Base-by-base conservation (phyloP, 2,888 invertebrate genomes). In the Limulus polyphemus region DNA sequence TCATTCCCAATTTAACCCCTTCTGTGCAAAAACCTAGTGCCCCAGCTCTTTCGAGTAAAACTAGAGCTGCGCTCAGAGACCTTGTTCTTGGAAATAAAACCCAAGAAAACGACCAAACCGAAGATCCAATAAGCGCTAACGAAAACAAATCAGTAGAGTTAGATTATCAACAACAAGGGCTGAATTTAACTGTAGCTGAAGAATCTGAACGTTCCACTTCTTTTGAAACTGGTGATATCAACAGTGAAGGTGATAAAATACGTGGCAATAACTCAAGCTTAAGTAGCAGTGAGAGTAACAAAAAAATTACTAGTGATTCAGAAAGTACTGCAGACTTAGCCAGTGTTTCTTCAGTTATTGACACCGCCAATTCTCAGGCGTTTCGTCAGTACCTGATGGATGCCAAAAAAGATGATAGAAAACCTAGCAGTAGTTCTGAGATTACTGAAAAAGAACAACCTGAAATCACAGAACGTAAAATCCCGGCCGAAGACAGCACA, bases 341-440 rank as follows among this genome's bases (percentile, higher is more conserved):
- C 14, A 84, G 89, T 11, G 85, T 91, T 0, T 84, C 87, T 0
- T 82, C 84, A 67, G 78, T 89, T 50, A 77, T 90, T 61, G 86
- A 87, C 72, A 86, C 90, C 65, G 90, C 93, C 0, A 79, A 80
- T 9, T 79, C 80, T 10, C 80, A 81, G 65, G 77, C 62, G 49
- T 65, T 67, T 54, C 64, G 62, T 47, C 67, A 65, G 48, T 67
- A 67, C 17, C 59, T 68, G 16, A 50, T 32, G 7, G 9, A n/a
- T 49, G 32, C 32, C 32, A 32, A 32, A 32, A 32, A 3, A 32
- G 60, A 61, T 49, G 56, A 12, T 50, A 32, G 32, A 32, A 32
- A 32, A 32, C 32, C 32, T 7, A 32, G 32, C 32, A 32, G 32
- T 32, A 32, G 32, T 32, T 32, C 32, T 32, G 32, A 32, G 32